Conservation (phyloP, 2,888 invertebrate species). For the Mycalesis mineus region DNA sequence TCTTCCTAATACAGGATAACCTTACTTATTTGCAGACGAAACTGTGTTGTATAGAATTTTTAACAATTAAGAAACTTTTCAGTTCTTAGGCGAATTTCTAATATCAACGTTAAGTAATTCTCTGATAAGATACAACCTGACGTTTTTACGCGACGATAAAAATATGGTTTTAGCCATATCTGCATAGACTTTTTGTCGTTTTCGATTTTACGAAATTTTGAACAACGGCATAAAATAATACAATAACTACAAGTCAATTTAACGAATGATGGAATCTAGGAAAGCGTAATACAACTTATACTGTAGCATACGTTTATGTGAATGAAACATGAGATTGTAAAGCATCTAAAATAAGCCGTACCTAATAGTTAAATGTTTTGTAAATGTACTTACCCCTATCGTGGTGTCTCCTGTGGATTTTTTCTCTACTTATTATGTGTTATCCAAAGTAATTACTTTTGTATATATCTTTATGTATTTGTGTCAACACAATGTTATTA, state of each 20-base stretch:
- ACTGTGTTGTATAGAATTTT: neutral
- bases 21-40: no score
- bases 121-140: neutral
- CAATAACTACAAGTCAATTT: constrained; percentile 68
- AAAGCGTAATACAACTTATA: constrained; percentile 18
- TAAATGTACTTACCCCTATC: constrained; percentile 19
- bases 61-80: neutral
- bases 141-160: neutral
- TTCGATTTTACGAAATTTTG: constrained; percentile 11
- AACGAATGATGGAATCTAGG: constrained; percentile 40
- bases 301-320: constrained; percentile 21
- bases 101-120: neutral
- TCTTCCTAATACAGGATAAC: no score
- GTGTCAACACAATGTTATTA: constrained; percentile 27
- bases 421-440: constrained; percentile 32
- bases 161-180: neutral
- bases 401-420: constrained; percentile 24
- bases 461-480: constrained; percentile 27
- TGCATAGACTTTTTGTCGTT: constrained; percentile 3
- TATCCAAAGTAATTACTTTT: constrained; percentile 43
- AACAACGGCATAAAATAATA: constrained; percentile 27
- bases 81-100: neutral
- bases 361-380: constrained; percentile 3
- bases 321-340: constrained; percentile 15
- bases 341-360: constrained; percentile 23